Evolutionary conservation across 2,888 invertebrate genomes (phyloP).

Genomic region (Mechanitis mazaeus): DNA sequence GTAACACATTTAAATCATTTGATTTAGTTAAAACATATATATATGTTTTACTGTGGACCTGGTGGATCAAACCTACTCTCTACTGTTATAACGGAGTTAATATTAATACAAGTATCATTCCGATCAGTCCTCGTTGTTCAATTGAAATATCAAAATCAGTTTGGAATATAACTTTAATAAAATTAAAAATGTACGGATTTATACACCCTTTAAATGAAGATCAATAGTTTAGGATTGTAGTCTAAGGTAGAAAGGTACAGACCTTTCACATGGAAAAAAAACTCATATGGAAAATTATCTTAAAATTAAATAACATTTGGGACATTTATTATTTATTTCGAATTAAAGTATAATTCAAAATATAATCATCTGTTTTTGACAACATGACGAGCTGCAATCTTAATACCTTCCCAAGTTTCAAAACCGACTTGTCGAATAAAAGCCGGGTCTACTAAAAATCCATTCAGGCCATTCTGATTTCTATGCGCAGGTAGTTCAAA

Average conservation of each 20-base stretch:
- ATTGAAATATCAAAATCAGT: too few relatives aligned
- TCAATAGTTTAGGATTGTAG: neutral
- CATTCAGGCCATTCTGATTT: constrained; percentile 10
- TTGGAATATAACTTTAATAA: too few relatives aligned
- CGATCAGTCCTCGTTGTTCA: too few relatives aligned
- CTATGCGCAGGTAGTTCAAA: constrained; percentile 74
- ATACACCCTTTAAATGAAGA: constrained; percentile 44
- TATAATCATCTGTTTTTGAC: constrained; percentile 21
- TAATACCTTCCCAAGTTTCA: constrained; percentile 79
- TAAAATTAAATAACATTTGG: too few relatives aligned
- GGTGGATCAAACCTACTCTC: too few relatives aligned
- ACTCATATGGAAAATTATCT: too few relatives aligned
- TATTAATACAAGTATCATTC: too few relatives aligned
- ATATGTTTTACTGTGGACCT: too few relatives aligned
- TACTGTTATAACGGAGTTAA: too few relatives aligned
- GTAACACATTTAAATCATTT: too few relatives aligned
- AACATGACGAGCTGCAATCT: constrained; percentile 65
- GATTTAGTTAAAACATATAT: too few relatives aligned
- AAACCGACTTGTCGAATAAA: constrained; percentile 75
- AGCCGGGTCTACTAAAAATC: constrained; percentile 39
- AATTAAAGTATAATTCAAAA: neutral
- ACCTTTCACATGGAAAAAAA: neutral
- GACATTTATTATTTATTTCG: too few relatives aligned
- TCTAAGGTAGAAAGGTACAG: neutral
- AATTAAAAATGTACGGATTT: constrained; percentile 37